These are phyloP conservation scores for Coregonus suidteri DNA, from an alignment of 2,797 vertebrate species.

Conservation along the genomic window DNA sequence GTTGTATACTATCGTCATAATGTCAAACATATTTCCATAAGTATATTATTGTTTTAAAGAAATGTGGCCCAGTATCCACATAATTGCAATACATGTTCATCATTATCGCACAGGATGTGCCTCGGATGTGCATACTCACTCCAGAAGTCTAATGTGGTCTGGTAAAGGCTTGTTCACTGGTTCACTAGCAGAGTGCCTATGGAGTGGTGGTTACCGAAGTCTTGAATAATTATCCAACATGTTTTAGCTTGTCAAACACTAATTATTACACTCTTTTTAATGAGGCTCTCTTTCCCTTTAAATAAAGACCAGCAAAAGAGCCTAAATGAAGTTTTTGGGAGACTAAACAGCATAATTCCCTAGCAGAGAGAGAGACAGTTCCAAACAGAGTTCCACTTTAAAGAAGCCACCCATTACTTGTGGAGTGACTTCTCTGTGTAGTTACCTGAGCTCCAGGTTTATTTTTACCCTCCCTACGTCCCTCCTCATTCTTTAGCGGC, in stretches of 20 bases:
- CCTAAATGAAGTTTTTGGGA: conserved; percentile 38
- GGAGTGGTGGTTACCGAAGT: background rate
- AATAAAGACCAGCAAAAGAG: conserved; percentile 25
- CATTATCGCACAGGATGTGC: background rate
- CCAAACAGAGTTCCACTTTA: conserved; percentile 81
- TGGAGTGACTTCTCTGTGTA: conserved; percentile 82
- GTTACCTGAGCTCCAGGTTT: conserved; percentile 85
- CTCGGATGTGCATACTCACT: too few species aligned
- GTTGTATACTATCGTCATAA: background rate
- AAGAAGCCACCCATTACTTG: conserved; percentile 86
- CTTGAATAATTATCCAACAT: conserved; percentile 9
- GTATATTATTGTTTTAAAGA: background rate
- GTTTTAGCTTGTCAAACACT: background rate
- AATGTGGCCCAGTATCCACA: background rate
- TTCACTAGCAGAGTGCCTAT: background rate
- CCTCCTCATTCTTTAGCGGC: conserved; percentile 92
- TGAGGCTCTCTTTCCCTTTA: conserved; percentile 22
- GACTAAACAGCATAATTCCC: conserved; percentile 61
- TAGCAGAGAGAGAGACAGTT: conserved; percentile 33
- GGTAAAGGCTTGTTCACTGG: background rate
- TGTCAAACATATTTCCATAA: background rate
- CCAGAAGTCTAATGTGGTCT: background rate
- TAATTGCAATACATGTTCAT: too few species aligned
- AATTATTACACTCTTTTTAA: background rate
- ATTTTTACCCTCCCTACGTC: conserved; percentile 93